Conservation (phyloP, 2,888 invertebrate genomes). For the Tridacna gigas region DNA sequence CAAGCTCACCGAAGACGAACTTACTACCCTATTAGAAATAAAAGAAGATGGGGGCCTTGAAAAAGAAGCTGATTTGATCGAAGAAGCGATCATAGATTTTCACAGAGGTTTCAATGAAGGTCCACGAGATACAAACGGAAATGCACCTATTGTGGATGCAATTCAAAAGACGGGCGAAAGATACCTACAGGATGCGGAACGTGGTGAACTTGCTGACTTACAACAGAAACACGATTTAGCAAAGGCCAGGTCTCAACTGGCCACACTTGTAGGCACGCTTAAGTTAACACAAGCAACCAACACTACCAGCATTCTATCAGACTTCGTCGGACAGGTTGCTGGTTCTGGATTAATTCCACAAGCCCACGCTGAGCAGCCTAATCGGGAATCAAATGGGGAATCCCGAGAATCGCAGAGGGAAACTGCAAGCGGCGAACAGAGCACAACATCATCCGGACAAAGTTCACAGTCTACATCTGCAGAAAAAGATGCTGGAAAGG, state of each 20-base stretch:
- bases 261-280: background rate
- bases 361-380: too few species aligned
- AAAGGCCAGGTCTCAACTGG: background rate
- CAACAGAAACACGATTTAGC: background rate
- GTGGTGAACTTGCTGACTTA: conserved; percentile 5
- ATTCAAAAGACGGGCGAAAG: background rate
- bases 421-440: too few species aligned
- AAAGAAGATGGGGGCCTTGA: conserved; percentile 39
- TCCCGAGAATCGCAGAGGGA: too few species aligned
- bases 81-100: conserved; percentile 51
- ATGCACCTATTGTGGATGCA: conserved; percentile 27
- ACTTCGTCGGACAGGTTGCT: background rate
- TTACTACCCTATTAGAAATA: conserved; percentile 30
- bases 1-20: conserved; percentile 28
- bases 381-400: too few species aligned
- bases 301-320: background rate
- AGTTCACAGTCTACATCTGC: background rate
- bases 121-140: conserved; percentile 26
- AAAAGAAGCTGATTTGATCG: conserved; percentile 25
- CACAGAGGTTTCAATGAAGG: conserved; percentile 44
- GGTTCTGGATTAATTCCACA: background rate
- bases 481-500: background rate
- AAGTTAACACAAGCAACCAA: background rate
- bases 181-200: background rate
- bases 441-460: too few species aligned